Base-by-base conservation (phyloP, 2,797 vertebrate genomes). In the Alfaro cultratus region DNA sequence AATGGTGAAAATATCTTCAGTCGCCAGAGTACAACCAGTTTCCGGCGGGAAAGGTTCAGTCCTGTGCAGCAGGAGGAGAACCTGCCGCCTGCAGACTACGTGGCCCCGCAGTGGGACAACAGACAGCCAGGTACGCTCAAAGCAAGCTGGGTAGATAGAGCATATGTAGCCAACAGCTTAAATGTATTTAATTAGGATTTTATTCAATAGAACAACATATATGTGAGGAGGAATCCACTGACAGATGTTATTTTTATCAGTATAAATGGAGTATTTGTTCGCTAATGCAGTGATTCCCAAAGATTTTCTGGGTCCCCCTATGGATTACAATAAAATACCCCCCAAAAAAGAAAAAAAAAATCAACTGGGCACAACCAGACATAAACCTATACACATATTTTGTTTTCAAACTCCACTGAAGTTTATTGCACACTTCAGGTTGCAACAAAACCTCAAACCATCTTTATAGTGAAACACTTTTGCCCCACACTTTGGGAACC, bases 1-100 rank as follows among this genome's bases (percentile, higher is more conserved):
- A 92, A 94, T 83, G 85, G 93, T 73, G 95, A 95, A 60, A 80
- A 64, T 5, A 81, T 92, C 0, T 83, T 92, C 0, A 60, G 78
- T 51, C 93, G 79, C 45, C 84, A 93, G 21, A 64, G 67, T 64
- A 73, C 39, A 0, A 91, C 75, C 29, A 36, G 47, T 76, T 91
- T 93, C 71, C 70, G 53, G 74, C 91, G 83, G 45, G n/a, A 74
- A 18, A 74, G 36, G 1, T 77, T 82, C 64, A 78, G 7, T 53
- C 41, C 83, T 36, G 11, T 77, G 53, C 81, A 73, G n/a, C 80
- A 4, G 10, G 83, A 94, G 2, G 73, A 51, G 60, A 47, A 46
- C 68, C 79, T 84, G 0, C 83, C 91, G 5, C 84, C 84, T 6
- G 85, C 77, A 1, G 90, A 92, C 21, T 62, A 74, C 0, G 75